Conservation (phyloP, 1,140 invertebrate genomes). For the Ridgeia piscesae region DNA sequence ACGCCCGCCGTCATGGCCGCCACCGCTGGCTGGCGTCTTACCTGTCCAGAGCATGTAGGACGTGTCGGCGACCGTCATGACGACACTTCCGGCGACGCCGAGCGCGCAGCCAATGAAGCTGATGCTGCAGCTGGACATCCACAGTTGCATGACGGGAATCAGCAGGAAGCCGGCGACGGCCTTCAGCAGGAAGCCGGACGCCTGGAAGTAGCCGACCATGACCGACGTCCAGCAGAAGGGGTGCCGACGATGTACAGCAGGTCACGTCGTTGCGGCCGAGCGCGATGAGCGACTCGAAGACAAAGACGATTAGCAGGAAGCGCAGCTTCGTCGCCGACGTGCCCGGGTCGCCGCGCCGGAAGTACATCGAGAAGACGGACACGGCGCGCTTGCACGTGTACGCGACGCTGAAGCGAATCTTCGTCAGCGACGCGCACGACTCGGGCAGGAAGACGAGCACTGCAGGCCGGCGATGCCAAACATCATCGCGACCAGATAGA, state of each 20-base stretch:
- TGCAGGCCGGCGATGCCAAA: neutral
- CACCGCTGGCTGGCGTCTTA: neutral
- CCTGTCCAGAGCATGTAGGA: neutral
- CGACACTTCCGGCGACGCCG: neutral
- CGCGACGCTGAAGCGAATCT: neutral
- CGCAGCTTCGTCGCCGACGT: neutral
- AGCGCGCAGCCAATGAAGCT: neutral
- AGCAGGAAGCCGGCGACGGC: neutral
- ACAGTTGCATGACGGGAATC: neutral
- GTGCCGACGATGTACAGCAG: neutral
- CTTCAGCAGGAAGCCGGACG: neutral
- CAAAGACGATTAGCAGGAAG: neutral
- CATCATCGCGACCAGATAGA: neutral
- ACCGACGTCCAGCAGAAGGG: constrained; percentile 16
- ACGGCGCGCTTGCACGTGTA: neutral
- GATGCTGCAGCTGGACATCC: neutral
- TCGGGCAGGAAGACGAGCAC: constrained; percentile 9
- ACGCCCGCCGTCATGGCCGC: too few relatives aligned
- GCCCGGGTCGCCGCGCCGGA: neutral
- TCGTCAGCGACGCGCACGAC: neutral
- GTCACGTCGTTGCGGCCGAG: constrained; percentile 7
- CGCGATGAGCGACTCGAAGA: neutral
- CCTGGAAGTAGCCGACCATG: constrained; percentile 14
- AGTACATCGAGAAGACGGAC: neutral
- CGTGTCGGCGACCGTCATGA: neutral